A percentile compares a stretch with the other conserved stretches of the same genome.
Evolutionary conservation across 2,888 invertebrate genomes (phyloP).

Genomic region (Pseudococcus viburni): DNA sequence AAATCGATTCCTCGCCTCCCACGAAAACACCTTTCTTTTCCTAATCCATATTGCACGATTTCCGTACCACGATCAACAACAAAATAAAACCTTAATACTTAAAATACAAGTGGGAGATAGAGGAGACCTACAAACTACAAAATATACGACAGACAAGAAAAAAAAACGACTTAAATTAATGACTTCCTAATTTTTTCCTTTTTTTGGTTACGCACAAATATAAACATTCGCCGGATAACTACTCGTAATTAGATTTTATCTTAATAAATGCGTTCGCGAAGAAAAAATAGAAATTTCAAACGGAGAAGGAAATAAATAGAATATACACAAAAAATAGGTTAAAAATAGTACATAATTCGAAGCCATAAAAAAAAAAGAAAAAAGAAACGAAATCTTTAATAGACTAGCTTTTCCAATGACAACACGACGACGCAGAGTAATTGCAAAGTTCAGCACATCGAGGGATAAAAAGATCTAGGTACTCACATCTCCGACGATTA

Average conservation of each 20-base stretch:
- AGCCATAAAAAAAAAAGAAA: slow-evolving; percentile 34
- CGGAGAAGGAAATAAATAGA: neutral
- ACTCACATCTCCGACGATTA: neutral
- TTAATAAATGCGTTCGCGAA: slow-evolving; percentile 38
- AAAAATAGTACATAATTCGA: slow-evolving; percentile 8
- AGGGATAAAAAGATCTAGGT: neutral
- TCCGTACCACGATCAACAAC: slow-evolving; percentile 29
- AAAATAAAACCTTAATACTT: slow-evolving; percentile 3
- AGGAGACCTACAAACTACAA: neutral
- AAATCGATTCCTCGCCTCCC: neutral
- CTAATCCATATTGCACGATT: slow-evolving; percentile 44
- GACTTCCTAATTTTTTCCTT: slow-evolving; percentile 44
- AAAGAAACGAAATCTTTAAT: neutral
- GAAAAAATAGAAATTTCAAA: slow-evolving; percentile 27
- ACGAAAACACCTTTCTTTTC: neutral
- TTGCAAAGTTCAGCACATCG: neutral
- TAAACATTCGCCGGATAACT: neutral
- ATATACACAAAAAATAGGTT: slow-evolving; percentile 37
- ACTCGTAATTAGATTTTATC: neutral
- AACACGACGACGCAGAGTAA: neutral
- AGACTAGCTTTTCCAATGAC: slow-evolving; percentile 52
- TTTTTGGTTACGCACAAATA: neutral
- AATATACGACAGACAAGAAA: neutral
- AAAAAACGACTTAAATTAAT: slow-evolving; percentile 57
- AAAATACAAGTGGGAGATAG: neutral